Conservation (phyloP, 1,140 invertebrate genomes). For the Sesamia nonagrioides region DNA sequence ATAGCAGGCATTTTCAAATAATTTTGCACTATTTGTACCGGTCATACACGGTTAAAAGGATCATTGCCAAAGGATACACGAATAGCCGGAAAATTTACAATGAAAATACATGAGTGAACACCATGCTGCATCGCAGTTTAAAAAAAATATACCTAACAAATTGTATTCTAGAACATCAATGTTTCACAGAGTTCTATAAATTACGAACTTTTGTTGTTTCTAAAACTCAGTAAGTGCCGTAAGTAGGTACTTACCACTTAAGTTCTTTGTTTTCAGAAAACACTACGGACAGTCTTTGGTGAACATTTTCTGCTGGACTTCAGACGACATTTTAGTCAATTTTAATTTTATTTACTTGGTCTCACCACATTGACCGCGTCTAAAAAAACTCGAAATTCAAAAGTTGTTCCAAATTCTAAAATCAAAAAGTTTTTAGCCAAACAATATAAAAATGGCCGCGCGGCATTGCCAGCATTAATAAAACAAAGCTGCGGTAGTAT, state of each 20-base stretch:
- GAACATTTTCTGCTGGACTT: not conserved
- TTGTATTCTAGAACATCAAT: not conserved
- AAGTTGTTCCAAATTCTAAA: not conserved
- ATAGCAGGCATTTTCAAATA: too few species aligned
- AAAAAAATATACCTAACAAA: not conserved
- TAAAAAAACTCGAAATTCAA: not conserved
- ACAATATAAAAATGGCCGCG: conserved; percentile 18
- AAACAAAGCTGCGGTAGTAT: conserved; percentile 55
- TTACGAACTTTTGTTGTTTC: conserved; percentile 3
- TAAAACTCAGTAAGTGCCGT: not conserved
- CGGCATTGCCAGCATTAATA: conserved; percentile 49
- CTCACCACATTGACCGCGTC: not conserved
- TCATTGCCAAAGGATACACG: too few species aligned
- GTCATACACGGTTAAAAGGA: too few species aligned
- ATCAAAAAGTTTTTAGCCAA: not conserved
- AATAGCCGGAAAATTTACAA: not conserved
- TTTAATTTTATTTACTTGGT: too few species aligned
- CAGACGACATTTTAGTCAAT: not conserved
- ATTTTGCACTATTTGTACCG: too few species aligned
- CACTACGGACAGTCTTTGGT: not conserved
- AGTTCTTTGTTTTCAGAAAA: not conserved
- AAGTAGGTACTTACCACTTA: not conserved
- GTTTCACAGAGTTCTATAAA: not conserved
- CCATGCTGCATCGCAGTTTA: not conserved
- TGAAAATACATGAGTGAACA: not conserved